These are phyloP conservation scores for Pantala flavescens DNA, from an alignment of 1,140 invertebrate genomes.

Conservation along the genomic window DNA sequence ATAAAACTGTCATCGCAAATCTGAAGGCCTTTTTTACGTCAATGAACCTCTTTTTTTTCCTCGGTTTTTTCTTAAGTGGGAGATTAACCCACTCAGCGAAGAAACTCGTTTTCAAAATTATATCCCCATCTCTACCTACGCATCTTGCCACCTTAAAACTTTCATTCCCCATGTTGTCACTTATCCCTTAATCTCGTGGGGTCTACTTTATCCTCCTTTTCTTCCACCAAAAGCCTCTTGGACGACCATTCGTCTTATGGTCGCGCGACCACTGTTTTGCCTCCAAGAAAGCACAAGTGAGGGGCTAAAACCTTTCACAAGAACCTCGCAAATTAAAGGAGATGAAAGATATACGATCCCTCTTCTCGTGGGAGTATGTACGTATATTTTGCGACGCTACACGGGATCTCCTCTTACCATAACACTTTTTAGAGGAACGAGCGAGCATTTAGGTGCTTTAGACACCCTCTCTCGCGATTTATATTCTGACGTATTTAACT, in stretches of 20 bases:
- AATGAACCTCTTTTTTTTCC: background rate
- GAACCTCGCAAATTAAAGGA: background rate
- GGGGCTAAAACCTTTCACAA: background rate
- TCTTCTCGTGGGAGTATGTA: too few relatives aligned
- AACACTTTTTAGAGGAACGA: too few relatives aligned
- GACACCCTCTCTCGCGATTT: too few relatives aligned
- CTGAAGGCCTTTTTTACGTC: background rate
- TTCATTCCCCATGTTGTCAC: background rate
- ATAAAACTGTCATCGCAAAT: background rate
- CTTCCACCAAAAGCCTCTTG: background rate
- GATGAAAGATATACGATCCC: background rate
- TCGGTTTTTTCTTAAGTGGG: background rate
- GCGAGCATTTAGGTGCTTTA: too few relatives aligned
- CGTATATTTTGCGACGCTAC: too few relatives aligned
- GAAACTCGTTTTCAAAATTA: background rate
- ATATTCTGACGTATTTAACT: too few relatives aligned
- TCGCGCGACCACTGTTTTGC: background rate
- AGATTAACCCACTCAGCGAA: background rate
- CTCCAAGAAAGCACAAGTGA: background rate
- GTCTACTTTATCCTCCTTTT: background rate
- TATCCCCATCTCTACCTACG: background rate
- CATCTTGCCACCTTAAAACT: background rate
- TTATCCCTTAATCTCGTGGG: background rate
- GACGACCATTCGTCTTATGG: background rate
- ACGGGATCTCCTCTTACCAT: too few relatives aligned